phyloP scores from a whole-genome alignment of 2,888 invertebrate species.

The Tetramorium bicarinatum region DNA sequence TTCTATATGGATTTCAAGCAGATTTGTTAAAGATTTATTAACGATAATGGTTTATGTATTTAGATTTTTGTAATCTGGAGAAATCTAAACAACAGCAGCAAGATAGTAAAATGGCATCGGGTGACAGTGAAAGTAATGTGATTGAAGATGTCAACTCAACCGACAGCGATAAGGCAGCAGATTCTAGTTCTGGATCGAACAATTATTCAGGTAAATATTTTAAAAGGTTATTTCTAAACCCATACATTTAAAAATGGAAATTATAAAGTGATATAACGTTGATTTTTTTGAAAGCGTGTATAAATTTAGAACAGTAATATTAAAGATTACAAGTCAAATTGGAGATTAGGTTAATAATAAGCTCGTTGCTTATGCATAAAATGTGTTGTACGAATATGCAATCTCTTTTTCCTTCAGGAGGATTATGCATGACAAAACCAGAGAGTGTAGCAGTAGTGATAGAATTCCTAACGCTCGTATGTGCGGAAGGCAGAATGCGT shows the following conservation, averaged over 20 bases:
- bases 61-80: constrained; percentile 82
- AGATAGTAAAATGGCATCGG: constrained; percentile 68
- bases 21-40: neutral
- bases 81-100: constrained; percentile 72
- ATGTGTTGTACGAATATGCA: neutral
- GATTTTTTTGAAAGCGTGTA: neutral
- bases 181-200: constrained; percentile 72
- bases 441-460: constrained; percentile 90
- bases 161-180: constrained; percentile 87
- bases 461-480: constrained; percentile 93
- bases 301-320: neutral
- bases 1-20: neutral
- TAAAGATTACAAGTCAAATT: neutral
- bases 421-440: constrained; percentile 87
- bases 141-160: constrained; percentile 81
- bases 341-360: neutral
- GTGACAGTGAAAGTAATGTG: constrained; percentile 66
- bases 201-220: constrained; percentile 69
- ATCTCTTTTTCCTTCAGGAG: constrained; percentile 68
- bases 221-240: neutral
- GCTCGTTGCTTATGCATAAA: neutral
- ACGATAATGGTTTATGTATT: constrained; percentile 1
- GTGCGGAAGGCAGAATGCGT: constrained; percentile 93
- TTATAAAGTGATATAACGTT: neutral
- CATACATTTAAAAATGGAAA: neutral